Conservation (phyloP, 1,140 invertebrate genomes). For the Pseudomyrmex flavicornis region DNA sequence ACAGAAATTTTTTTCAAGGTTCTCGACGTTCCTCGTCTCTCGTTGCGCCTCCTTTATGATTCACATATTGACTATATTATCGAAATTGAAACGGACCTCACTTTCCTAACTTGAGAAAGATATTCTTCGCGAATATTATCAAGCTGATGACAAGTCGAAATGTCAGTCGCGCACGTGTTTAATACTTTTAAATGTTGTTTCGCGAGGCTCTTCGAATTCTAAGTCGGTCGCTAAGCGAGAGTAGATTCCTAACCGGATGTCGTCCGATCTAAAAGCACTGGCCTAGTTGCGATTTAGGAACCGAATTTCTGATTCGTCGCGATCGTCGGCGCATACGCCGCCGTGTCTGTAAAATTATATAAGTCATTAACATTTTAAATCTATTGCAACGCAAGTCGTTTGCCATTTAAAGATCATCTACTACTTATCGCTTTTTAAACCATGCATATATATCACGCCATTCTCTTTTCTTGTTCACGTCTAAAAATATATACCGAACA, state of each 20-base stretch:
- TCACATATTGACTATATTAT: background rate
- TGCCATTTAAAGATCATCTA: constrained; percentile 38
- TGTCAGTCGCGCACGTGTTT: too few relatives aligned
- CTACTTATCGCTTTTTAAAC: too few relatives aligned
- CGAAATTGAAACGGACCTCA: background rate
- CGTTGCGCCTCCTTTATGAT: too few relatives aligned
- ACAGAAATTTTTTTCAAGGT: background rate
- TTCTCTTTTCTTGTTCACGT: too few relatives aligned
- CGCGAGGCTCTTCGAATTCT: background rate
- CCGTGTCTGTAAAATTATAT: constrained; percentile 20
- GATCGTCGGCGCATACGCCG: background rate
- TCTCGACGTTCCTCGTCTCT: too few relatives aligned
- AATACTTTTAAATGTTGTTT: background rate
- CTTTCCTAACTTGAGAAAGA: background rate
- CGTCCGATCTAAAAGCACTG: constrained; percentile 11
- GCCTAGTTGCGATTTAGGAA: constrained; percentile 10
- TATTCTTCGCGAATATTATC: background rate
- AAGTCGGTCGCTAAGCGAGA: constrained; percentile 1
- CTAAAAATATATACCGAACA: too few relatives aligned
- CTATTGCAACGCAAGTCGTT: background rate
- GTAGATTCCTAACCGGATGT: constrained; percentile 6
- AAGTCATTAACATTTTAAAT: constrained; percentile 11
- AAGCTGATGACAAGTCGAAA: background rate
- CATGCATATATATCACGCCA: too few relatives aligned
- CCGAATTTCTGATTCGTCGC: constrained; percentile 23